These are phyloP conservation scores for Microtus pennsylvanicus DNA, from an alignment of 2,113 vertebrate species.

Conservation along the genomic window DNA sequence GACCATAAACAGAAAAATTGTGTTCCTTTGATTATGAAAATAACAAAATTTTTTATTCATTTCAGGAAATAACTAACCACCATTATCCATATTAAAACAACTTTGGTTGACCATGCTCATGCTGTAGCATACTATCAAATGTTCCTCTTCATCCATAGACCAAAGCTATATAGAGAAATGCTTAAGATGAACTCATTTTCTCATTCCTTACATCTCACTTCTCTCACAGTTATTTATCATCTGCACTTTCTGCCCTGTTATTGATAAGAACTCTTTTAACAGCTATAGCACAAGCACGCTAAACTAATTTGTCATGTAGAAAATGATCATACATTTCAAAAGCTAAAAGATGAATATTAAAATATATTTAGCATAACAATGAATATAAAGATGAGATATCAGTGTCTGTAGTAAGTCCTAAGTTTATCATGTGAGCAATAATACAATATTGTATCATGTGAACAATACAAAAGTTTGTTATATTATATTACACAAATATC, in stretches of 20 bases:
- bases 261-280: neutral
- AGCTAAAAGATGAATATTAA: neutral
- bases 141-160: neutral
- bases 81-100: neutral
- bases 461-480: neutral
- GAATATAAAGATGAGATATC: neutral
- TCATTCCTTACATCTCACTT: neutral
- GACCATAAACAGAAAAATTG: neutral
- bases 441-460: neutral
- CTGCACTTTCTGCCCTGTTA: neutral
- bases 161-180: neutral
- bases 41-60: neutral
- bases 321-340: neutral
- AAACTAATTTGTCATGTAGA: neutral
- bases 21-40: neutral
- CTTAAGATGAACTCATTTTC: neutral
- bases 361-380: slow-evolving; percentile 9
- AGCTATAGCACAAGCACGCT: neutral
- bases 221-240: neutral
- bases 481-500: neutral
- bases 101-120: neutral
- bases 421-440: neutral
- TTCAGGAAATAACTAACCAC: neutral
- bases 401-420: neutral
- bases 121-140: neutral